phyloP scores from a whole-genome alignment of 2,888 invertebrate genomes.

The Hipparchia sbordonii region DNA sequence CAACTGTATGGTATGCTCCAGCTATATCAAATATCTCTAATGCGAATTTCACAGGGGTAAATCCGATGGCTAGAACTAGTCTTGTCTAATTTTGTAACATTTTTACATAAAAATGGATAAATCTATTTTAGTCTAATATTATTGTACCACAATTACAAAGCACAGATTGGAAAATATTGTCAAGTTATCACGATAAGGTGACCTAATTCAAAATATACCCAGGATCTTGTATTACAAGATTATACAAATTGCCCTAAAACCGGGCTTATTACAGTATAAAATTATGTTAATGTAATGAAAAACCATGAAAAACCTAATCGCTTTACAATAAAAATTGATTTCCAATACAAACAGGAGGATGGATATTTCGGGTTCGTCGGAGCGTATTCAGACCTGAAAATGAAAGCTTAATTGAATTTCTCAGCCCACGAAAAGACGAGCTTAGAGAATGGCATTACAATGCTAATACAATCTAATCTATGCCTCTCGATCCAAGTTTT shows the following conservation, averaged over 20 bases:
- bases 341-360: slow-evolving; percentile 25
- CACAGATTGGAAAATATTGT: too few relatives aligned
- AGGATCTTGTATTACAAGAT: background rate
- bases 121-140: too few relatives aligned
- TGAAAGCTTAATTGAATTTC: slow-evolving; percentile 61
- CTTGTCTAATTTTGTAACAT: too few relatives aligned
- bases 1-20: background rate
- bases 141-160: too few relatives aligned
- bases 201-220: background rate
- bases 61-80: too few relatives aligned
- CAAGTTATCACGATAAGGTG: too few relatives aligned
- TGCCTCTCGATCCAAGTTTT: slow-evolving; percentile 45
- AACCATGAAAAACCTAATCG: background rate
- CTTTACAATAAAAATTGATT: slow-evolving; percentile 29
- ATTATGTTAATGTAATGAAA: slow-evolving; percentile 16
- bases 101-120: too few relatives aligned
- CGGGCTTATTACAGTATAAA: background rate
- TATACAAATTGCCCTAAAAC: slow-evolving; percentile 1
- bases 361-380: slow-evolving; percentile 21
- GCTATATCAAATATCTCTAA: too few relatives aligned
- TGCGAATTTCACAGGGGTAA: too few relatives aligned
- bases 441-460: slow-evolving; percentile 53
- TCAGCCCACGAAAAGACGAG: slow-evolving; percentile 49
- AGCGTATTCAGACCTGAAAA: slow-evolving; percentile 47
- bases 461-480: slow-evolving; percentile 57